Evolutionary conservation across 2,888 invertebrate genomes (phyloP).

Genomic region (Noctua janthina): DNA sequence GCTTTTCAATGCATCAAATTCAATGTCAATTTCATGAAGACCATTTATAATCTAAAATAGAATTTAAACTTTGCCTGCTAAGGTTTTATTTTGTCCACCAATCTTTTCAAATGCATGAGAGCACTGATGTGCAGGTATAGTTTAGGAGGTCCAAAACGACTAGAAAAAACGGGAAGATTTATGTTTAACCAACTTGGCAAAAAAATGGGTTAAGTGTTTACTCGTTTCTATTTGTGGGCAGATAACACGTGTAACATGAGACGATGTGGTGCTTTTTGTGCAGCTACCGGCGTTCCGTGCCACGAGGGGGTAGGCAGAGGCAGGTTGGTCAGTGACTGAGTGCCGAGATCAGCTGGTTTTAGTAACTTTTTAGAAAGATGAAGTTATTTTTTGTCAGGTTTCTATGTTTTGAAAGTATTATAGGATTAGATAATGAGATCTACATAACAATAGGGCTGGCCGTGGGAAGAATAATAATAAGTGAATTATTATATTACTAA

Average conservation of each 20-base stretch:
- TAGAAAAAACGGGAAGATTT: conserved; percentile 77
- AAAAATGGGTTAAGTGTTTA: conserved; percentile 85
- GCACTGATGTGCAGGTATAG: conserved; percentile 73
- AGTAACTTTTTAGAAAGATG: background rate
- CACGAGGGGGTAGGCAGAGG: background rate
- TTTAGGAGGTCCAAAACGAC: conserved; percentile 64
- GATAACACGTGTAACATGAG: conserved; percentile 81
- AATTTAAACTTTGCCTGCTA: background rate
- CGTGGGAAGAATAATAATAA: too few relatives aligned
- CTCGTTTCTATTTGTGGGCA: conserved; percentile 74
- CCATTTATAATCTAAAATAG: conserved; percentile 37
- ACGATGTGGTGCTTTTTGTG: conserved; percentile 64
- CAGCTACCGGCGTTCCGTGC: conserved; percentile 59
- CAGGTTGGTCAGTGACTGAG: background rate
- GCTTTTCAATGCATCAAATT: conserved; percentile 63
- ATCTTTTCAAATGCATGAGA: conserved; percentile 70
- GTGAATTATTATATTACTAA: background rate
- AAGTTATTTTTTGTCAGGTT: background rate
- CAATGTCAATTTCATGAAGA: conserved; percentile 70
- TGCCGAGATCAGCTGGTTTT: conserved; percentile 43
- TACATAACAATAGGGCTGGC: background rate
- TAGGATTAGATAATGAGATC: background rate
- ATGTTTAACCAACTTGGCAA: conserved; percentile 79
- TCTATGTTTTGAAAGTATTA: background rate
- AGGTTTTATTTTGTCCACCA: conserved; percentile 31